These are phyloP conservation scores for Caenorhabditis latens DNA, from an alignment of 1,140 invertebrate species.

Conservation along the genomic window DNA sequence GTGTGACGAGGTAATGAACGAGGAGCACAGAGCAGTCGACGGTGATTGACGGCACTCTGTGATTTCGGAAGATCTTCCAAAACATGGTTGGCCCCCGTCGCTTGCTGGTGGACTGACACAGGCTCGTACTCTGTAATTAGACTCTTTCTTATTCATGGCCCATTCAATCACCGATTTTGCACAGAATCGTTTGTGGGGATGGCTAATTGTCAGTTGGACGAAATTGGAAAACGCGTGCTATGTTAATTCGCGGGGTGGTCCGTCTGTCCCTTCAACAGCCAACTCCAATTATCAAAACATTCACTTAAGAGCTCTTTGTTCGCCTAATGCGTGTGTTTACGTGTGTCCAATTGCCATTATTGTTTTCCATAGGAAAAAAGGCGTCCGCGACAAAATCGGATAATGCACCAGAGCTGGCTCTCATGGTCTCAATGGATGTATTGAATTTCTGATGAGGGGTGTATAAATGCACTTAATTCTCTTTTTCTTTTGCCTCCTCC, in stretches of 20 bases:
- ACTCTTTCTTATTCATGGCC: not conserved
- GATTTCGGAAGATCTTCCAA: slow-evolving; percentile 68
- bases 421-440: not conserved
- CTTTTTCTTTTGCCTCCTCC: not conserved
- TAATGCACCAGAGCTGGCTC: not conserved
- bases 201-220: slow-evolving; percentile 22
- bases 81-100: slow-evolving; percentile 67
- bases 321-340: not conserved
- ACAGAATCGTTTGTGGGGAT: slow-evolving; percentile 6
- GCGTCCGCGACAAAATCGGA: not conserved
- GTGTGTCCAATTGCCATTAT: slow-evolving; percentile 41
- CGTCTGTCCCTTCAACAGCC: not conserved
- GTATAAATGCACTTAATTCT: slow-evolving; percentile 44
- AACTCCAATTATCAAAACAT: slow-evolving; percentile 51
- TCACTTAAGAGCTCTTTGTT: not conserved
- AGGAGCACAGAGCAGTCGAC: not conserved
- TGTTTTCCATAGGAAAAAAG: slow-evolving; percentile 4
- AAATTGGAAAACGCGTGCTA: slow-evolving; percentile 28
- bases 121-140: slow-evolving; percentile 60
- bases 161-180: not conserved
- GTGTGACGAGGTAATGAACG: slow-evolving; percentile 42
- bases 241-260: slow-evolving; percentile 11
- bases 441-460: slow-evolving; percentile 52
- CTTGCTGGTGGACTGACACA: slow-evolving; percentile 63
- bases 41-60: slow-evolving; percentile 59